Evolutionary conservation across 2,888 invertebrate species (phyloP).

Genomic region (Eupeodes luniger): DNA sequence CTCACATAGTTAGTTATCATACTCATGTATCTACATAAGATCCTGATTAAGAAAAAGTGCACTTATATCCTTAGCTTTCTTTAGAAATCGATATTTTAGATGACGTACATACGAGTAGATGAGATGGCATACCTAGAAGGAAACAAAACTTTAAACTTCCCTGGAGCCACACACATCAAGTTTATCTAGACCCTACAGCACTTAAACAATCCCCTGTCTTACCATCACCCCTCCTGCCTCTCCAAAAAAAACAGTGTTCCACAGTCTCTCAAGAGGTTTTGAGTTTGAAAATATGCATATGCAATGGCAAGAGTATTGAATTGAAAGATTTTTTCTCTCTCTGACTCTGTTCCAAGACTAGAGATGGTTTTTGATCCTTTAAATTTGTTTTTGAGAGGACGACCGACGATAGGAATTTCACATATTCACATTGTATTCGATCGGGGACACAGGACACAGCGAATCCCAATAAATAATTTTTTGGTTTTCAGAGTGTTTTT

Average conservation of each 20-base stretch:
- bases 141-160: constrained; percentile 36
- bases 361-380: constrained; percentile 27
- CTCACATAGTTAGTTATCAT: not conserved
- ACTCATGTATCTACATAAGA: constrained; percentile 11
- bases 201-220: not conserved
- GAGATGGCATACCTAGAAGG: not conserved
- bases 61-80: constrained; percentile 31
- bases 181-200: not conserved
- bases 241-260: not conserved
- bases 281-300: constrained; percentile 35
- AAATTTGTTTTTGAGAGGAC: constrained; percentile 11
- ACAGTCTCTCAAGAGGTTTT: not conserved
- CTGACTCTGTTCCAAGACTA: too few species aligned
- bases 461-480: constrained; percentile 43
- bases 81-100: constrained; percentile 24
- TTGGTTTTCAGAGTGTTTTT: constrained; percentile 1
- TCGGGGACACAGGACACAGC: not conserved
- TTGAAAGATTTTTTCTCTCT: constrained; percentile 4
- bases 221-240: too few species aligned
- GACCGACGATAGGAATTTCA: not conserved
- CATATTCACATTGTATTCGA: constrained; percentile 27
- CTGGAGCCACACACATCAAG: constrained; percentile 41
- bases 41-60: constrained; percentile 27
- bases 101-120: not conserved
- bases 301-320: constrained; percentile 36